A percentile compares a stretch with the other conserved stretches of the same genome.
Conservation (phyloP, 2,888 invertebrate species). For the Dromius quadrimaculatus region DNA sequence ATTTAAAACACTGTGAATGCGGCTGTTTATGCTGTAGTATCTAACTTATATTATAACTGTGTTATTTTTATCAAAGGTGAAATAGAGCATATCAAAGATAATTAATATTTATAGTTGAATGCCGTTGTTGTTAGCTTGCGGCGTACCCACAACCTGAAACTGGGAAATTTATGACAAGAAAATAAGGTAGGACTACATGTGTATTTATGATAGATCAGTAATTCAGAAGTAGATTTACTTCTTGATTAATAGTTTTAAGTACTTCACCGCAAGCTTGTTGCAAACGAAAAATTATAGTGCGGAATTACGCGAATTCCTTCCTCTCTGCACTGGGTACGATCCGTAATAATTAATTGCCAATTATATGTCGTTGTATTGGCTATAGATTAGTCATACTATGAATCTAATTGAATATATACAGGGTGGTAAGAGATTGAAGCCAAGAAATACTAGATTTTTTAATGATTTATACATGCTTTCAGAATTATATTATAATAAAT, state of each 20-base stretch:
- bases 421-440: too few relatives aligned
- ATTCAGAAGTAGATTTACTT: constrained; percentile 37
- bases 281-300: not conserved
- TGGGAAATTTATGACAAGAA: constrained; percentile 39
- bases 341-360: constrained; percentile 9
- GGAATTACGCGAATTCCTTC: constrained; percentile 26
- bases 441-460: too few relatives aligned
- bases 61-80: constrained; percentile 49
- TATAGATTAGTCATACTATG: too few relatives aligned
- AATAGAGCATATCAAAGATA: constrained; percentile 50
- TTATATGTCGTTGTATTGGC: constrained; percentile 10
- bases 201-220: constrained; percentile 43
- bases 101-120: constrained; percentile 51
- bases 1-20: constrained; percentile 4
- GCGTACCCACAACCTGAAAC: constrained; percentile 37
- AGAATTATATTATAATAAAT: too few relatives aligned
- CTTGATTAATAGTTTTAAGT: constrained; percentile 36
- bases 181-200: constrained; percentile 38
- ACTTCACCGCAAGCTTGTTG: constrained; percentile 9
- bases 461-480: too few relatives aligned
- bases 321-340: not conserved
- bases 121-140: constrained; percentile 46
- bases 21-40: not conserved
- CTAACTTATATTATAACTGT: constrained; percentile 49
- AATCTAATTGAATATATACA: too few relatives aligned